Percentiles rank a stretch among this genome's conserved stretches.
Conservation (phyloP, 2,888 invertebrate species). For the Siphlonurus alternatus region DNA sequence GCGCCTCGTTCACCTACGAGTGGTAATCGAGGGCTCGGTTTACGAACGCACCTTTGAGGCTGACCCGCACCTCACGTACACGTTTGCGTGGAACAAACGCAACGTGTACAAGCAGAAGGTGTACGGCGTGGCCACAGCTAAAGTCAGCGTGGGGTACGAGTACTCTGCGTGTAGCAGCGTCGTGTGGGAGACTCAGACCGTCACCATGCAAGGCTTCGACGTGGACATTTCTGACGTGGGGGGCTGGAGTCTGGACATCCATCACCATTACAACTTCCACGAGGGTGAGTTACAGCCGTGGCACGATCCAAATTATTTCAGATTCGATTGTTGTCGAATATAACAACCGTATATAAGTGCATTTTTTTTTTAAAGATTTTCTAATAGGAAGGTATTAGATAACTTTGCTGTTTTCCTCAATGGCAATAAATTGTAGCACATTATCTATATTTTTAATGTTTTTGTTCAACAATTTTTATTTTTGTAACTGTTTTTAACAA, state of each 20-base stretch:
- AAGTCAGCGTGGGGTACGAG: slow-evolving; percentile 86
- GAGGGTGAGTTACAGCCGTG: slow-evolving; percentile 55
- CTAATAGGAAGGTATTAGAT: no score
- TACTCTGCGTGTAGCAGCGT: slow-evolving; percentile 72
- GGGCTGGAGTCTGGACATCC: slow-evolving; percentile 94
- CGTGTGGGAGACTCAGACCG: slow-evolving; percentile 91
- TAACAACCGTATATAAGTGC: no score
- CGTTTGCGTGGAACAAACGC: slow-evolving; percentile 94
- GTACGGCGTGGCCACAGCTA: slow-evolving; percentile 73
- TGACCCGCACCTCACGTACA: slow-evolving; percentile 85
- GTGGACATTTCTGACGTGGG: slow-evolving; percentile 94
- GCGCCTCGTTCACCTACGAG: slow-evolving; percentile 77
- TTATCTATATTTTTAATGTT: no score
- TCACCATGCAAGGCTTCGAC: slow-evolving; percentile 86
- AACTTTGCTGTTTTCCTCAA: no score
- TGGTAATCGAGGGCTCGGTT: slow-evolving; percentile 83
- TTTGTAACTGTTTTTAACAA: no score
- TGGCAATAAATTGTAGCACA: no score
- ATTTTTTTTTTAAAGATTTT: no score
- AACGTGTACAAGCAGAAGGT: slow-evolving; percentile 95
- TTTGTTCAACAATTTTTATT: no score
- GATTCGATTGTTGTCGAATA: no score
- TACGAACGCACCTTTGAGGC: slow-evolving; percentile 90
- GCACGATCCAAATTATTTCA: no score
- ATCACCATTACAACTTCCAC: slow-evolving; percentile 97